These are phyloP conservation scores for Mycogona germanica DNA, from an alignment of 2,888 invertebrate genomes.

Conservation along the genomic window DNA sequence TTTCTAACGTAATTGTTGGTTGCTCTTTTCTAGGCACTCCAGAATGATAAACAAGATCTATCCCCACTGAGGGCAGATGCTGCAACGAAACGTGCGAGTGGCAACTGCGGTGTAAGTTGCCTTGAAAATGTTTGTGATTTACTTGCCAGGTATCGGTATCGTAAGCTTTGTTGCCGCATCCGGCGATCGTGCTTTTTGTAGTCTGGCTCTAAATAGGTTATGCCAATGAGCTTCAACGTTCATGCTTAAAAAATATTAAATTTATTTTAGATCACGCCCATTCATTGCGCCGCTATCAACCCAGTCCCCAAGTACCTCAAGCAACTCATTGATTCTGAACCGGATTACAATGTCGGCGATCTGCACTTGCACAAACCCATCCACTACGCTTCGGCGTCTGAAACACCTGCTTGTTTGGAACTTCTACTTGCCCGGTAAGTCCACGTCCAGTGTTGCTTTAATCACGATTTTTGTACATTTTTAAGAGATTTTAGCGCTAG, in stretches of 20 bases:
- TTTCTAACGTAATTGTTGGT: conserved; percentile 5
- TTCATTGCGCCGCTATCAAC: conserved; percentile 43
- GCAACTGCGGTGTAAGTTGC: conserved; percentile 27
- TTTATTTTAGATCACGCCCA: conserved; percentile 36
- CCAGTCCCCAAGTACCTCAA: conserved; percentile 38
- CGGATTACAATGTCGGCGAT: conserved; percentile 39
- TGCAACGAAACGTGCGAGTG: conserved; percentile 35
- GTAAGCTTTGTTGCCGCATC: conserved; percentile 3
- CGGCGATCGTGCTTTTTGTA: too few relatives aligned
- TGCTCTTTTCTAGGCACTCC: conserved; percentile 30
- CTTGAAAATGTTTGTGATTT: neutral
- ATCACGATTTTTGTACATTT: neutral
- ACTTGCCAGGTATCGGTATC: neutral
- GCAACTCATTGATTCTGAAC: conserved; percentile 35
- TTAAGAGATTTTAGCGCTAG: neutral
- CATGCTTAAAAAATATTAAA: conserved; percentile 1
- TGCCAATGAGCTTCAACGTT: neutral
- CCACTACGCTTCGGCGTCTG: conserved; percentile 42
- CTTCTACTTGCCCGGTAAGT: conserved; percentile 28
- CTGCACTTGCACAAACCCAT: conserved; percentile 35
- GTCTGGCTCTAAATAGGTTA: neutral
- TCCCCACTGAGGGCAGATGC: conserved; percentile 30
- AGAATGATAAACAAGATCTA: conserved; percentile 33
- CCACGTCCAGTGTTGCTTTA: neutral
- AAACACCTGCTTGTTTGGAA: conserved; percentile 38